A percentile compares a stretch with the other conserved stretches of the same genome.
Evolutionary conservation across 2,888 invertebrate genomes (phyloP).

Genomic region (Apotomis turbidana): DNA sequence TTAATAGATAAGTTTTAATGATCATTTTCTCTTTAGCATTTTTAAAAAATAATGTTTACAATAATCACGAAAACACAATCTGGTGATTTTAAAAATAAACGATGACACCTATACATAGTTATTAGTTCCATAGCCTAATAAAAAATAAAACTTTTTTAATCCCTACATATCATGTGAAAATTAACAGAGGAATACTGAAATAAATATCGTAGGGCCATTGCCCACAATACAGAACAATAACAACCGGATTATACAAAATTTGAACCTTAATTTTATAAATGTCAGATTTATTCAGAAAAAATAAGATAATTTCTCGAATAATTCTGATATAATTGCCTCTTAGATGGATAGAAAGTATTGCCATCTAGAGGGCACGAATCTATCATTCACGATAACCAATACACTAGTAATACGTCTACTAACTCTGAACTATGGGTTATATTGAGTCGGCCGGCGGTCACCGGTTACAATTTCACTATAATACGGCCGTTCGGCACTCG

Average conservation of each 20-base stretch:
- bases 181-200: conserved; percentile 70
- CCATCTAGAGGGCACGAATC: conserved; percentile 2
- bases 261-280: conserved; percentile 63
- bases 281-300: conserved; percentile 59
- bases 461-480: conserved; percentile 70
- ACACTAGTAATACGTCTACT: conserved; percentile 65
- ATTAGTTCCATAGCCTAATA: conserved; percentile 62
- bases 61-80: conserved; percentile 72
- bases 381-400: conserved; percentile 34
- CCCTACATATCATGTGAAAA: conserved; percentile 64
- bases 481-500: conserved; percentile 50
- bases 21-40: conserved; percentile 78
- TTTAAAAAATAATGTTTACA: conserved; percentile 75
- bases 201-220: conserved; percentile 59
- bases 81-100: conserved; percentile 63
- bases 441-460: conserved; percentile 56
- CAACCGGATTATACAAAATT: conserved; percentile 71
- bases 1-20: conserved; percentile 81
- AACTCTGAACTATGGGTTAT: conserved; percentile 63
- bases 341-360: conserved; percentile 20
- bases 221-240: conserved; percentile 71
- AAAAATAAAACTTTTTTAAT: conserved; percentile 58
- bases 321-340: conserved; percentile 50
- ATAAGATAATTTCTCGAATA: conserved; percentile 58
- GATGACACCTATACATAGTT: conserved; percentile 64